phyloP scores from a whole-genome alignment of 2,888 invertebrate genomes.

The Zootermopsis nevadensis region DNA sequence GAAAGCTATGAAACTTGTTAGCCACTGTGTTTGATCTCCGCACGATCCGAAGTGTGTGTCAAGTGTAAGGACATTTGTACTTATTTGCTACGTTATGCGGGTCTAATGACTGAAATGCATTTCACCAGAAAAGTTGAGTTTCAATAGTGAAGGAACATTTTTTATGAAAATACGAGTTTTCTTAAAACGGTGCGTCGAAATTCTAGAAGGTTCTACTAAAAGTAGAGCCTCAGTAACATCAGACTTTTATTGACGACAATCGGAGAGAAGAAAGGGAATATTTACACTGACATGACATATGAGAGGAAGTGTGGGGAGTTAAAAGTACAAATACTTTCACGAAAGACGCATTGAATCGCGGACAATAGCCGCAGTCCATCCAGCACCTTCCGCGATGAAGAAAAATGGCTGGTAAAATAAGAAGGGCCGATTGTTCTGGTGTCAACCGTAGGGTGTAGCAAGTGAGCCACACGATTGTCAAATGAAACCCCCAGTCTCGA shows the following conservation, averaged over 20 bases:
- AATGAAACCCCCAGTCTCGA: background rate
- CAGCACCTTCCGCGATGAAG: background rate
- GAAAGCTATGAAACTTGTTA: too few species aligned
- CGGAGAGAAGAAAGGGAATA: conserved; percentile 1
- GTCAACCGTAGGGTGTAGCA: background rate
- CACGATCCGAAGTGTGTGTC: too few species aligned
- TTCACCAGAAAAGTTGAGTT: too few species aligned
- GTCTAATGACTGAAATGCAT: too few species aligned
- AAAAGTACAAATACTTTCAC: conserved; percentile 2
- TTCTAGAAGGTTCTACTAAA: background rate
- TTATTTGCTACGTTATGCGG: too few species aligned
- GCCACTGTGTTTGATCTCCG: too few species aligned
- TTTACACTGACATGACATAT: background rate
- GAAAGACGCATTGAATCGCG: conserved; percentile 9
- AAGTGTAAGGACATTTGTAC: too few species aligned
- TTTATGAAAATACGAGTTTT: background rate
- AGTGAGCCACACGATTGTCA: conserved; percentile 1
- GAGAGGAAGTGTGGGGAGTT: background rate
- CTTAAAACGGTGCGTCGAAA: background rate
- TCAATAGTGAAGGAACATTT: too few species aligned
- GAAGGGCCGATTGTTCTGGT: background rate
- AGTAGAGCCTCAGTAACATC: too few species aligned
- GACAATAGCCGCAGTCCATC: background rate
- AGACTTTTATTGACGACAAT: background rate
- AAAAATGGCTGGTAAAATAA: conserved; percentile 4